Evolutionary conservation across 1,140 invertebrate species (phyloP).

Genomic region (Aleiodes sp.): DNA sequence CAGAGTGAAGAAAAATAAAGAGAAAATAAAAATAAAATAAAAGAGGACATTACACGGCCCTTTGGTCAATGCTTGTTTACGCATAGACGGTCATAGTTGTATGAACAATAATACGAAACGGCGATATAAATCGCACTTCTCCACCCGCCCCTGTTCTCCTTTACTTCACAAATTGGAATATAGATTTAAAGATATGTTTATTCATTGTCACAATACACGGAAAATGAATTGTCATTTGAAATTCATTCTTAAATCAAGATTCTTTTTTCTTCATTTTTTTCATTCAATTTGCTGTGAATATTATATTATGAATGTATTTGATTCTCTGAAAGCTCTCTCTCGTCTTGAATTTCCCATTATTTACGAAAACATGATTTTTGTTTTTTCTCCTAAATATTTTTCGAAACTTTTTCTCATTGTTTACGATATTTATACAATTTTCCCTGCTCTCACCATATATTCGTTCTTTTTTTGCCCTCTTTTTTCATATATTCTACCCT

Average conservation of each 20-base stretch:
- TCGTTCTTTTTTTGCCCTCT: background rate
- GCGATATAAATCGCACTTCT: conserved; percentile 33
- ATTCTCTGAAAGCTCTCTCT: too few species aligned
- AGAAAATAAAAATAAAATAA: background rate
- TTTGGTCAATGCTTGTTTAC: conserved; percentile 16
- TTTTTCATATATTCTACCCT: background rate
- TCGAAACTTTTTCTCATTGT: too few species aligned
- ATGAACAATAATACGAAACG: conserved; percentile 20
- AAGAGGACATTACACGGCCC: background rate
- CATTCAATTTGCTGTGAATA: too few species aligned
- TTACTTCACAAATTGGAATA: background rate
- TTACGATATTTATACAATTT: too few species aligned
- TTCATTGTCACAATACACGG: too few species aligned
- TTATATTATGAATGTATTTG: too few species aligned
- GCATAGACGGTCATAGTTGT: background rate
- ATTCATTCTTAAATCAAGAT: too few species aligned
- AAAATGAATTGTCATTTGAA: background rate
- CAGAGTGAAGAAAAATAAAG: background rate
- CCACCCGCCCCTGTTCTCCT: background rate
- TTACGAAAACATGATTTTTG: too few species aligned
- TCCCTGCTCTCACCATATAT: too few species aligned
- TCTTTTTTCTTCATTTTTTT: too few species aligned
- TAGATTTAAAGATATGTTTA: background rate
- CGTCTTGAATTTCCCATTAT: too few species aligned
- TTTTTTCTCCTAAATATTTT: too few species aligned